These are phyloP conservation scores for Garrulus glandarius DNA, from an alignment of 2,797 vertebrate genomes.

Conservation along the genomic window DNA sequence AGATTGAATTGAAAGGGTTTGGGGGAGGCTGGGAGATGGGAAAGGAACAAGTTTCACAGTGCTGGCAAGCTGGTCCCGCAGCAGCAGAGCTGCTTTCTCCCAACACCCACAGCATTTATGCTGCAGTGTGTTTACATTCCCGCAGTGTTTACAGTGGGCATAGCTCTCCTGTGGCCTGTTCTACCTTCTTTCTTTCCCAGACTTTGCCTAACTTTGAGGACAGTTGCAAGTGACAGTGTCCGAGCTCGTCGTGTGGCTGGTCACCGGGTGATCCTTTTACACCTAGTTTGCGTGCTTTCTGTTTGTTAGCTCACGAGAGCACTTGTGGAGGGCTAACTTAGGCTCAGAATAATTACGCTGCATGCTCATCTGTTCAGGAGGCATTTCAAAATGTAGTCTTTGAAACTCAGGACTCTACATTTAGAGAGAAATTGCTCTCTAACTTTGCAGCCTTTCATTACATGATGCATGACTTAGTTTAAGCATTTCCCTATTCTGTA, in stretches of 20 bases:
- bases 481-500: neutral
- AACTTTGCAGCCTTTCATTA: neutral
- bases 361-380: neutral
- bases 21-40: conserved; percentile 36
- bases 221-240: neutral
- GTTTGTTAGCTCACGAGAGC: neutral
- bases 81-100: conserved; percentile 17
- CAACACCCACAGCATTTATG: neutral
- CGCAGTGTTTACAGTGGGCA: neutral
- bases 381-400: neutral
- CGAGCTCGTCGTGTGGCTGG: neutral
- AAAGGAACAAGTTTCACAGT: conserved; percentile 44
- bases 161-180: neutral
- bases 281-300: neutral
- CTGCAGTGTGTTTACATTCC: neutral
- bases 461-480: neutral
- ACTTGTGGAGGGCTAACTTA: neutral
- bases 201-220: neutral
- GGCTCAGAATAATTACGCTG: neutral
- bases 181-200: neutral
- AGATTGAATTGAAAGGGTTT: conserved; percentile 64
- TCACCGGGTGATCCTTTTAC: neutral
- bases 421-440: neutral
- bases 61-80: neutral
- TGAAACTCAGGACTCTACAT: neutral